Base-by-base conservation (phyloP, 2,113 vertebrate species). In the Nothobranchius kuhntae region DNA sequence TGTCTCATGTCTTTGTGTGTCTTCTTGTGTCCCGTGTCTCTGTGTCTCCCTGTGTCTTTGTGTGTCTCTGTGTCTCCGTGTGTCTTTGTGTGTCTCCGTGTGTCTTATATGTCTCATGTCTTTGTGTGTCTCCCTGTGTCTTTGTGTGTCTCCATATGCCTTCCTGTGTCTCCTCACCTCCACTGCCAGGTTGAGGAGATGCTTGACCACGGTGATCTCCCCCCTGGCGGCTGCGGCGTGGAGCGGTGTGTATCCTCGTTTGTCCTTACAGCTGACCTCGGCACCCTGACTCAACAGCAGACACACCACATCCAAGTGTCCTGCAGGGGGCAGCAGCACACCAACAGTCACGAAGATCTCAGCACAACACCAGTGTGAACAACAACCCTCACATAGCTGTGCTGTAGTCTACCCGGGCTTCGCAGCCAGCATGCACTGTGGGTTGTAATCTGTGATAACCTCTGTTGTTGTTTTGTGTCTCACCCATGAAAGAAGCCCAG, bases 401-500 rank as follows among this genome's bases (percentile, higher is more conserved):
- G 21, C 21, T 21, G 21, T 21, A 21, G 21, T 21, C 21, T 21
- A 21, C 21, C 21, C 21, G 21, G 21, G 21, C 21, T 21, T 21
- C 21, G 21, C 21, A 21, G 21, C 21, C 1, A 21, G 21, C 21
- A 21, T 21, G 21, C 21, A 30, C 30, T 30, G 30, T 30, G 4
- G 30, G 30, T 30, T 30, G 2, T 4, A 30, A 30, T 30, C 30
- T 30, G 30, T 4, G 4, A 30, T 30, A 30, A 30, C 2, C 30
- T 30, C 30, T 30, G 30, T 30, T 30, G 30, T 30, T 30, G 30
- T 9, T n/a, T 24, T 14, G 14, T 48, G 6, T 66, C 92, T 95
- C 89, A 99, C 97, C 97, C 95, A 95, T 96, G 78, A 96, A 98
- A 0, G 96, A 95, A 2, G 97, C 97, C 97, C 97, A 99, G 88